A percentile compares a stretch with the other conserved stretches of the same genome.
Evolutionary conservation across 2,113 vertebrate genomes (phyloP).

Genomic region (Lagopus muta): DNA sequence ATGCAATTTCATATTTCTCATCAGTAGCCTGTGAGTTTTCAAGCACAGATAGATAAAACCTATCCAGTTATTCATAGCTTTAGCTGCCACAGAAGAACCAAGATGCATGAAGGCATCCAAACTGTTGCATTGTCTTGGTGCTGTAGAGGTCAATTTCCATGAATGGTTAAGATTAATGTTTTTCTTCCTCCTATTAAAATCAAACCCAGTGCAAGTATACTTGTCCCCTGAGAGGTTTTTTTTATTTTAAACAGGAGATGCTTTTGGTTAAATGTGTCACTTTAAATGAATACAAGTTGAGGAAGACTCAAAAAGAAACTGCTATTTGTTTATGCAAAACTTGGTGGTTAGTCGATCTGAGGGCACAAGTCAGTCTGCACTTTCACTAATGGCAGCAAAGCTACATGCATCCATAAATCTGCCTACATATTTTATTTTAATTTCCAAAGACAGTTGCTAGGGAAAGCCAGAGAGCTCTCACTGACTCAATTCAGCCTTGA

Average conservation of each 20-base stretch:
- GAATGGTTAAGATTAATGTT: neutral
- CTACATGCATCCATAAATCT: neutral
- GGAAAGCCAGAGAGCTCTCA: neutral
- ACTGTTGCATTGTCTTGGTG: neutral
- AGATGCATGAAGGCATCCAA: conserved; percentile 34
- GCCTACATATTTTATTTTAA: neutral
- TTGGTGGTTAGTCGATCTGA: neutral
- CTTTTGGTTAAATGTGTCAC: neutral
- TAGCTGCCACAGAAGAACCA: neutral
- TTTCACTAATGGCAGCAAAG: neutral
- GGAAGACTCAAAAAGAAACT: neutral
- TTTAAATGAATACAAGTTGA: neutral
- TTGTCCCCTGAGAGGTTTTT: neutral
- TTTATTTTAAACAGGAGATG: neutral
- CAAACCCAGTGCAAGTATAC: neutral
- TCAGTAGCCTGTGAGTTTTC: neutral
- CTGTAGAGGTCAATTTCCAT: neutral
- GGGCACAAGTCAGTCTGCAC: neutral
- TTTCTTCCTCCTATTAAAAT: neutral
- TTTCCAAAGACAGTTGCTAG: neutral
- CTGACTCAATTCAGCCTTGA: neutral
- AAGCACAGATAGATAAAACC: conserved; percentile 28
- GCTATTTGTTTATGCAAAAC: neutral
- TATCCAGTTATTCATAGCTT: conserved; percentile 7
- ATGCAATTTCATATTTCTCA: neutral